Evolutionary conservation across 2,113 vertebrate species (phyloP).

Genomic region (Ivindomyrus marchei): DNA sequence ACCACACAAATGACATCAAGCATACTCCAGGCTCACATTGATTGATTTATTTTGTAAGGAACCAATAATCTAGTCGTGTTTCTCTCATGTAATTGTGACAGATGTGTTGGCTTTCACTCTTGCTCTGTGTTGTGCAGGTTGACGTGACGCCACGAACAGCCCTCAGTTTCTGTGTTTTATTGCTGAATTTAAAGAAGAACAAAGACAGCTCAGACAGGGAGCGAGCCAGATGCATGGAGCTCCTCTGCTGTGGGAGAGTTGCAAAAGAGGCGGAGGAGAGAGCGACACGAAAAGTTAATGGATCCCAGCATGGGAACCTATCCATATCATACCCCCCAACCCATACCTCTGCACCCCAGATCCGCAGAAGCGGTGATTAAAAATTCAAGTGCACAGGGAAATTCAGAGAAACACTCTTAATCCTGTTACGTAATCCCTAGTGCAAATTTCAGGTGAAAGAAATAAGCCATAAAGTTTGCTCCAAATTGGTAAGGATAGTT

Average conservation of each 20-base stretch:
- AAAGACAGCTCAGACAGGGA: neutral
- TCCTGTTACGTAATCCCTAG: neutral
- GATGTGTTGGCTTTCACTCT: neutral
- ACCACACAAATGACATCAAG: too few species aligned
- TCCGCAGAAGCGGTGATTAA: neutral
- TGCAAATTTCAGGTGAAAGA: neutral
- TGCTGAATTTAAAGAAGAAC: neutral
- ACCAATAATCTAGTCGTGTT: neutral
- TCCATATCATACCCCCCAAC: neutral
- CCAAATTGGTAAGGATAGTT: neutral
- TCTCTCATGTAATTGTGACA: neutral
- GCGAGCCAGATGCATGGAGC: neutral
- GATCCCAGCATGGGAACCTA: neutral
- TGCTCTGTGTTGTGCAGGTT: neutral
- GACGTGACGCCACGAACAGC: neutral
- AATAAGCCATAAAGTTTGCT: neutral
- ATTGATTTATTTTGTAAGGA: neutral
- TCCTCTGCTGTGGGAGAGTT: neutral
- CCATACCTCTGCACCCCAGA: neutral
- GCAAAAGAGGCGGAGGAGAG: neutral
- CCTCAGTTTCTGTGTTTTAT: neutral
- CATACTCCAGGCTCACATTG: too few species aligned
- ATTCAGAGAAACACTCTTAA: neutral
- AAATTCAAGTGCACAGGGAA: neutral
- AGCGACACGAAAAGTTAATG: neutral